Evolutionary conservation across 2,797 vertebrate genomes (phyloP), one percentile per base, ranked within the genome.

Genomic region (Lepus townsendii): DNA sequence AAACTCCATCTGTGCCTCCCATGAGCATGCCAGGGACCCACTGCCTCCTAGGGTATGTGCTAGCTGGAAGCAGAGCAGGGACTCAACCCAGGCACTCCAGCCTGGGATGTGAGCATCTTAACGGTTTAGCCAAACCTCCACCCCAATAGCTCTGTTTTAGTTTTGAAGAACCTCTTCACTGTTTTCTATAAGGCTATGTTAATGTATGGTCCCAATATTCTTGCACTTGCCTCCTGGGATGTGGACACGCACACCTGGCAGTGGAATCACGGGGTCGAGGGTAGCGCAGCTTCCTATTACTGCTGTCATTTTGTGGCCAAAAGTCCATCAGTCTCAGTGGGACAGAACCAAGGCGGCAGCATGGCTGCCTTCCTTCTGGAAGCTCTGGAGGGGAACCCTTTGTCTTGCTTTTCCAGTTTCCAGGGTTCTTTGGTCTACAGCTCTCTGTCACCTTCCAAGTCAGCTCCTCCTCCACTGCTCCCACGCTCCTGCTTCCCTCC

Each of bases 221-320:
- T 63, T 57, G 42, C 80, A 47, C 17, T 72, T 38, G 71, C 73
- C 69, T 89, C 52, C 54, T 88, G 76, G 27, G 16, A 10, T 35
- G 3, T 14, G n/a, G 57, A 52, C 13, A 38, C 14, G 38, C 2
- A 7, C 4, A 35, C 12, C 6, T 50, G 17, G 4, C 38, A 57
- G 5, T 27, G 35, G 42, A 73, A 26, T 2, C 57, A 20, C 47
- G 65, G 54, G 38, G 8, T 3, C 32, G 9, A 0, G 24, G 27
- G 19, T 1, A 20, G 1, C 32, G 17, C 62, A 1, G 11, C 66
- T 91, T 86, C 50, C 66, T 87, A 27, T 63, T 89, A 57, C 24
- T 76, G 72, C 80, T 83, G 16, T 86, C 72, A 83, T 54, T 32
- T 90, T 78, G 73, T 52, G 69, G 66, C 68, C 50, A n/a, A 35